Conservation (phyloP, 2,797 vertebrate genomes). For the Cryptoblepharus egeriae region DNA sequence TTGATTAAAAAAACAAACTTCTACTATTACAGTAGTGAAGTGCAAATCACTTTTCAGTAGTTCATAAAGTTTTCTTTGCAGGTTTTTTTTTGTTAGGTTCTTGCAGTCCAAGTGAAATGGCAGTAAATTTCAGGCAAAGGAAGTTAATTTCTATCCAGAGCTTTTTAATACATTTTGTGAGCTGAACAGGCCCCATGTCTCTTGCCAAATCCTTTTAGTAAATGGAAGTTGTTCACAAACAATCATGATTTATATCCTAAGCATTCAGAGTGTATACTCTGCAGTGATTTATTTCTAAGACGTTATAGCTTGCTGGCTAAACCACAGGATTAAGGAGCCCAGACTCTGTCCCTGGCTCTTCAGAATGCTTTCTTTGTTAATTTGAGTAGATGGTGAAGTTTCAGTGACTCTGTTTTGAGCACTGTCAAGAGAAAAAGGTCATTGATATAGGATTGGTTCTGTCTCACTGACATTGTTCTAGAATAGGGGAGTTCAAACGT, state of each 20-base stretch:
- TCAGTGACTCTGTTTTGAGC: slow-evolving; percentile 48
- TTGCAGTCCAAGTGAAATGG: slow-evolving; percentile 39
- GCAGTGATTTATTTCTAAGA: slow-evolving; percentile 51
- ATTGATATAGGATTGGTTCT: slow-evolving; percentile 15
- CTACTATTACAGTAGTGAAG: slow-evolving; percentile 10
- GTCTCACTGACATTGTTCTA: slow-evolving; percentile 31
- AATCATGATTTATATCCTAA: slow-evolving; percentile 46
- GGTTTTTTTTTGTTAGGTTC: not conserved
- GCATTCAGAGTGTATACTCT: slow-evolving; percentile 24
- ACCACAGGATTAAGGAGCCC: slow-evolving; percentile 53
- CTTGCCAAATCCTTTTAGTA: slow-evolving; percentile 58
- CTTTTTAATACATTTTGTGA: slow-evolving; percentile 53
- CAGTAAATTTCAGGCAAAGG: slow-evolving; percentile 51
- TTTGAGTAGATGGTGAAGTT: slow-evolving; percentile 57
- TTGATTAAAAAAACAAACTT: slow-evolving; percentile 19
- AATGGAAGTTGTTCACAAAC: slow-evolving; percentile 49
- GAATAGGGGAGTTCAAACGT: not conserved
- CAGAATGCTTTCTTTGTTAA: slow-evolving; percentile 40
- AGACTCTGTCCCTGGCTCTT: slow-evolving; percentile 38
- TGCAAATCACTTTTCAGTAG: not conserved
- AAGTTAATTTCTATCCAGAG: slow-evolving; percentile 43
- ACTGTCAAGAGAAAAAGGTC: slow-evolving; percentile 18
- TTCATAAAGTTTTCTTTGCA: slow-evolving; percentile 25
- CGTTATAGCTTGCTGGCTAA: slow-evolving; percentile 44
- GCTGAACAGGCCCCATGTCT: slow-evolving; percentile 30